These are phyloP conservation scores for Schizotus pectinicornis DNA, from an alignment of 2,888 invertebrate species.

Conservation along the genomic window DNA sequence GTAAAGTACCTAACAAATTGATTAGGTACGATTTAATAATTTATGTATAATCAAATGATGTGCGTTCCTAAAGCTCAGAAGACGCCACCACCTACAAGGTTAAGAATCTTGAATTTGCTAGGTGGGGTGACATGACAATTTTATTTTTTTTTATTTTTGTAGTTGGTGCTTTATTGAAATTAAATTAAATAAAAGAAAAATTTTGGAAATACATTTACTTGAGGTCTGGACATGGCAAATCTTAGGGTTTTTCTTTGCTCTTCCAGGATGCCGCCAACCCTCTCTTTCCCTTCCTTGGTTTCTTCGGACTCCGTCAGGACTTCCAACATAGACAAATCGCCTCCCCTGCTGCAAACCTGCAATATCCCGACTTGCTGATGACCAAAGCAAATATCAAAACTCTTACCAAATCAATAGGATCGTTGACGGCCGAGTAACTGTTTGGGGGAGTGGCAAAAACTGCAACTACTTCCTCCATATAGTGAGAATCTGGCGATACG, in stretches of 20 bases:
- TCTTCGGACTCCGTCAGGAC: constrained; percentile 73
- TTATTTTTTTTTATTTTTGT: too few species aligned
- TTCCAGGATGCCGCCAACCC: constrained; percentile 71
- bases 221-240: constrained; percentile 78
- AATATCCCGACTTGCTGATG: neutral
- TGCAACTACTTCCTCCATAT: constrained; percentile 67
- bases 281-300: constrained; percentile 65
- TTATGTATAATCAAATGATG: too few species aligned
- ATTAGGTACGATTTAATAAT: too few species aligned
- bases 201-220: constrained; percentile 58
- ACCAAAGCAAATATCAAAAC: constrained; percentile 1
- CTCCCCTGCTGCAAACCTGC: constrained; percentile 74
- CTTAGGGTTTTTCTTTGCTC: constrained; percentile 78
- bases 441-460: constrained; percentile 80
- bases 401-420: constrained; percentile 75
- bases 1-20: too few species aligned
- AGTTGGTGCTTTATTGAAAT: too few species aligned
- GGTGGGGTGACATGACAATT: too few species aligned
- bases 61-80: too few species aligned
- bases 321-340: constrained; percentile 78
- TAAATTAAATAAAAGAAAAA: neutral
- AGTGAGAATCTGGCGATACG: constrained; percentile 60
- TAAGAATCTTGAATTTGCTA: too few species aligned
- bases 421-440: constrained; percentile 79
- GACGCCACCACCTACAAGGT: too few species aligned